Base-by-base conservation (phyloP, 2,888 invertebrate species). In the Stramonita haemastoma region DNA sequence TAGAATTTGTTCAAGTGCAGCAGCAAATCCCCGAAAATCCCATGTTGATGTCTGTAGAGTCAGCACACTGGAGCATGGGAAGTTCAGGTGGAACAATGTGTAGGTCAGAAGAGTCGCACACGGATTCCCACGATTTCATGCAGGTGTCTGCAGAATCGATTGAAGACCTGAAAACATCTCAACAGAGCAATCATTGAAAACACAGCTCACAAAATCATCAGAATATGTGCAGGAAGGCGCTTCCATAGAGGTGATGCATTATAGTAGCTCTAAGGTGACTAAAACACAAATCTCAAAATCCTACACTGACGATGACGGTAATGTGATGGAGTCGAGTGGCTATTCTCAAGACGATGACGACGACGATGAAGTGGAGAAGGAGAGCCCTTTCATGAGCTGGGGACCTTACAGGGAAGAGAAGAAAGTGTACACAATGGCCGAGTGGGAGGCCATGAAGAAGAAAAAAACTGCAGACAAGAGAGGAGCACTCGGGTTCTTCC, bases 111-210 rank as follows among this genome's bases (percentile, higher is more conserved):
- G 94, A 93, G 32, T 94, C 94, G 1, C 93, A 92, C 29, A 94
- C 93, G 88, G 94, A 94, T 87, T 93, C 93, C 46, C 91, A 91
- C 66, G 94, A 94, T 90, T 92, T 95, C 34, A 95, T 96, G 95
- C 94, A 95, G 89, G 95, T 95, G 66, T 96, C 96, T n/a, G 92
- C 93, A 85, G 96, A 95, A 91, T 95, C 96, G 0, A 36, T 89
- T n/a, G 89, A 89, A 60, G 89, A 89, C 15, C 13, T 89, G 85
- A 89, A 89, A 46, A n/a, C 77, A 2, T 89, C 89, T n/a, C 84
- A 73, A 84, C 89, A 17, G 89, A 89, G n/a, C 89, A 85, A 60
- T 85, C 84, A 46, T 46, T 84, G 66, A 89, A 89, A 77, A 87
- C 85, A 29, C 73, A 88, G 85, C 57, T 77, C 32, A 70, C 46